A percentile compares a stretch with the other conserved stretches of the same genome.
Evolutionary conservation across 2,113 vertebrate species (phyloP).

Genomic region (Actenoides hombroni): DNA sequence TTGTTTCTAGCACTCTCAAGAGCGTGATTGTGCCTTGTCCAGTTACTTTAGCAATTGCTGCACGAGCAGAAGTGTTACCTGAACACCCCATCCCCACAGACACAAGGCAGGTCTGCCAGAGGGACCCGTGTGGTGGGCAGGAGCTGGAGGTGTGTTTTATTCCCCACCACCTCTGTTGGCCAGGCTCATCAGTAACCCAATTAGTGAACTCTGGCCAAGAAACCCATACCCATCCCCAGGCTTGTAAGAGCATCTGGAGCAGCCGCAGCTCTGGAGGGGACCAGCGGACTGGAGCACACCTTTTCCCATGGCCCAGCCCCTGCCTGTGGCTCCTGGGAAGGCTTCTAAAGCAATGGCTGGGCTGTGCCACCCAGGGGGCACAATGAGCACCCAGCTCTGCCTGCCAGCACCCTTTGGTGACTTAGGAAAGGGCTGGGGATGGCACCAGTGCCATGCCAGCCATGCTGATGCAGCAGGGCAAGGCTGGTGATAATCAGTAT

Average conservation of each 20-base stretch:
- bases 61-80: background rate
- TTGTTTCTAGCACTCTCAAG: slow-evolving; percentile 61
- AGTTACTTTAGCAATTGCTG: background rate
- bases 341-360: background rate
- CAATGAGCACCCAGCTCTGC: background rate
- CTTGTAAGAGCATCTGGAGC: background rate
- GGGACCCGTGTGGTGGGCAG: accelerated
- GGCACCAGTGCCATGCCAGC: background rate
- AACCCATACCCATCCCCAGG: background rate
- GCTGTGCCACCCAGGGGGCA: background rate
- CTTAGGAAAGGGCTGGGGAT: background rate
- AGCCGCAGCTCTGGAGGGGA: background rate
- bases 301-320: background rate
- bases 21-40: background rate
- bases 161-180: background rate
- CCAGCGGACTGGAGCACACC: background rate
- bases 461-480: background rate
- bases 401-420: background rate
- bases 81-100: background rate
- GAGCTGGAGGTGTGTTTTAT: background rate
- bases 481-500: background rate
- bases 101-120: accelerated
- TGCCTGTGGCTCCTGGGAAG: background rate
- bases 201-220: background rate
- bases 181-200: background rate